Conservation (phyloP, 2,113 vertebrate genomes). For the Raja brachyura region DNA sequence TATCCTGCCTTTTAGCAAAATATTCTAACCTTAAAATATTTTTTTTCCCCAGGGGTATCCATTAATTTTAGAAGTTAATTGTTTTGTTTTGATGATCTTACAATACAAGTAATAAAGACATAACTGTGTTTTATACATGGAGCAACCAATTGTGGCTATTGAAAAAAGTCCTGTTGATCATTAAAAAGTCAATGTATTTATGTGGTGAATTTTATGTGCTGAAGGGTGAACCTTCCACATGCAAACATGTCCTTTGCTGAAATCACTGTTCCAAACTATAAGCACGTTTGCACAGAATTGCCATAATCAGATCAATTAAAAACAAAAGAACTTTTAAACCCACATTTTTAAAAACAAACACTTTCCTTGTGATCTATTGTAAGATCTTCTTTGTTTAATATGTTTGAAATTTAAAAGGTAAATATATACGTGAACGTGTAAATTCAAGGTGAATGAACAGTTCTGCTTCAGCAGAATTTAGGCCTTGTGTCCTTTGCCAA, state of each 20-base stretch:
- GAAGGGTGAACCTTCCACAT: slow-evolving; percentile 6
- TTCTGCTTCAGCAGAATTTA: neutral
- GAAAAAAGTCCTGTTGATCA: neutral
- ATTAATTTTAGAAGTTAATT: neutral
- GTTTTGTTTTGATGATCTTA: neutral
- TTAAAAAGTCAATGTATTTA: neutral
- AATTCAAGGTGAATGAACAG: neutral
- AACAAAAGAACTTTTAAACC: neutral
- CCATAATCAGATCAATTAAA: slow-evolving; percentile 1
- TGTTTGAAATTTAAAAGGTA: neutral
- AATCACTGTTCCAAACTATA: neutral
- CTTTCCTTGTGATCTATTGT: neutral
- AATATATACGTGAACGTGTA: neutral
- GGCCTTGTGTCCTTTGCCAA: neutral
- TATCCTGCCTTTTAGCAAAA: neutral
- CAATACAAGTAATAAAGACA: neutral
- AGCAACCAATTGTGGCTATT: neutral
- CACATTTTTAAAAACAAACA: neutral
- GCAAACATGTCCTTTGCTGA: neutral
- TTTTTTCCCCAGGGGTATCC: too few species aligned
- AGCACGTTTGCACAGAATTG: neutral
- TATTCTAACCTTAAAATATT: neutral
- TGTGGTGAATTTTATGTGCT: neutral
- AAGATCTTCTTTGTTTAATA: neutral
- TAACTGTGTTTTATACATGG: neutral